phyloP scores from a whole-genome alignment of 2,888 invertebrate species.

The Ectobius pallidus region DNA sequence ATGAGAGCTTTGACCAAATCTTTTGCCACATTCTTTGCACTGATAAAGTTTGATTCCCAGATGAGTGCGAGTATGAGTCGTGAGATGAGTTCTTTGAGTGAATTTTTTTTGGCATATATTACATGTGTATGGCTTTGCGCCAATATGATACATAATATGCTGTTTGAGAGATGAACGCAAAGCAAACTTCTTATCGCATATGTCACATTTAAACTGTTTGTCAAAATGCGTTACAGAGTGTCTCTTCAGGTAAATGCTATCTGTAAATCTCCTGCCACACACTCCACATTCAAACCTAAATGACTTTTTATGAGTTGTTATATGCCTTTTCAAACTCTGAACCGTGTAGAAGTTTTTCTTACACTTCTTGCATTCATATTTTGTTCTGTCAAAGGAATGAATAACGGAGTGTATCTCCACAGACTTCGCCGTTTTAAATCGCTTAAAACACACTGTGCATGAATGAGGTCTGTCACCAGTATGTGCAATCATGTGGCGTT shows the following conservation, averaged over 20 bases:
- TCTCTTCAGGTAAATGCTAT: conserved; percentile 43
- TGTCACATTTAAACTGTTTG: conserved; percentile 39
- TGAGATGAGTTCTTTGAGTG: conserved; percentile 42
- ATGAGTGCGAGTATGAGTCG: conserved; percentile 44
- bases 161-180: conserved; percentile 43
- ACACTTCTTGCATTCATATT: no score
- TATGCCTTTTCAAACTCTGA: no score
- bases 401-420: no score
- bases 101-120: conserved; percentile 40
- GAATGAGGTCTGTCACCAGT: no score
- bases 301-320: no score
- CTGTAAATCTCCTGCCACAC: conserved; percentile 42
- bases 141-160: conserved; percentile 43
- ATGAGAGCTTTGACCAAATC: no score
- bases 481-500: no score
- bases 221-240: conserved; percentile 42
- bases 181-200: conserved; percentile 42
- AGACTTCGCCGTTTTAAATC: no score
- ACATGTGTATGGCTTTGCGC: conserved; percentile 42
- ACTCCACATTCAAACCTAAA: not conserved
- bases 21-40: no score
- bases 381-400: no score
- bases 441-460: no score
- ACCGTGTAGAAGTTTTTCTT: no score
- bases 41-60: conserved; percentile 21